Evolutionary conservation across 2,888 invertebrate species (phyloP), one percentile per base, ranked within the genome.

Genomic region (Hirtodrosophila alboralis): DNA sequence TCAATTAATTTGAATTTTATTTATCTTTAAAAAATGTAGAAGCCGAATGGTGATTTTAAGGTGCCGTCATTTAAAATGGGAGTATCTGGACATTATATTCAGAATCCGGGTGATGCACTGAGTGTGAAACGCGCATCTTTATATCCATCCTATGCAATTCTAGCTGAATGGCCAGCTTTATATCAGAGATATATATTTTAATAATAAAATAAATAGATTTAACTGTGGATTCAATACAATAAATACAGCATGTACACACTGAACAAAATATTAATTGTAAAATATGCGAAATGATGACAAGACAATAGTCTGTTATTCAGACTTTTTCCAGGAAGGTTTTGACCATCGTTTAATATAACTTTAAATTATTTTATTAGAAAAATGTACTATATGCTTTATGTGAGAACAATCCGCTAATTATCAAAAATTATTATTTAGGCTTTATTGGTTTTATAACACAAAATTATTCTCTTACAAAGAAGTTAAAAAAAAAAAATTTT

Each of bases 141-240:
- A n/a, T 54, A 38, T 75, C 92, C 93, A 1, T 75, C 90, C 10
- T 92, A 91, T 91, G 84, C 91, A 0, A 49, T 88, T 91, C 8
- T 90, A 89, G 65, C 51, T 1, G 89, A 92, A 36, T 92, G 91
- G 91, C 89, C 92, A 7, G 91, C 91, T 21, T 88, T 90, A 9
- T 92, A 92, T 63, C 88, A 91, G 66, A 71, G 88, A 45, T 89
- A 75, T 57, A 78, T 88, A 38, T 88, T 81, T 59, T 88, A 78
- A 56, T 26, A 21, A 10, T 3, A 7, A 27, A 14, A 6, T 2
- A 5, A 10, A 2, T 3, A 16, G 8, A 16, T 9, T 14, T 1
- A 8, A 34, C n/a, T n/a, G n/a, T n/a, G 18, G 12, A 26, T 37
- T 34, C 16, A 7, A 16, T 6, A 14, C n/a, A n/a, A n/a, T 38